Evolutionary conservation across 2,113 vertebrate genomes (phyloP).

Genomic region (Pseudonaja textilis): DNA sequence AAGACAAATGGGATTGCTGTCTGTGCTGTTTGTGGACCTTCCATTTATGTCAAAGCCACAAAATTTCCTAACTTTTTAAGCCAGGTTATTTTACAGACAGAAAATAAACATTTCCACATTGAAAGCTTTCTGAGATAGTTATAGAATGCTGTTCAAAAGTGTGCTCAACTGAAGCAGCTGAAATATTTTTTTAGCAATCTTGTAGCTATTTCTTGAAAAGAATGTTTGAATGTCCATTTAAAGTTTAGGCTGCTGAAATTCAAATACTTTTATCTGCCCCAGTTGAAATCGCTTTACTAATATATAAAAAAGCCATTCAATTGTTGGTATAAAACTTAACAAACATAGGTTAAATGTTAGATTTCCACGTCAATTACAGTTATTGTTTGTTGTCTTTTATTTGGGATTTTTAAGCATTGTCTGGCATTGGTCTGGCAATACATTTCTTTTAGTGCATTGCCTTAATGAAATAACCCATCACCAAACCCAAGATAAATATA

Average conservation of each 20-base stretch:
- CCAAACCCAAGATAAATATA: not conserved
- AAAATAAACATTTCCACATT: not conserved
- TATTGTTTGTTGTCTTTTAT: constrained; percentile 7
- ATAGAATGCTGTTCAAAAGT: not conserved
- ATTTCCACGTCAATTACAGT: constrained; percentile 2
- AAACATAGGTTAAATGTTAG: not conserved
- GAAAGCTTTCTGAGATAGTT: not conserved
- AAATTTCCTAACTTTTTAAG: not conserved
- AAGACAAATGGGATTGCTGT: not conserved
- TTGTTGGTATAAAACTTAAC: not conserved
- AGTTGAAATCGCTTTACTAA: not conserved
- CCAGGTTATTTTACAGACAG: not conserved
- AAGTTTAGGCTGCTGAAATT: not conserved
- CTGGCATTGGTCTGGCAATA: not conserved
- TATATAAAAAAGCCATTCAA: not conserved
- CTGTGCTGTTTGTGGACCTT: not conserved
- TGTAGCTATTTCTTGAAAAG: not conserved
- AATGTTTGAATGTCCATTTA: not conserved
- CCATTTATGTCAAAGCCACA: not conserved
- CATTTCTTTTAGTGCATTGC: not conserved
- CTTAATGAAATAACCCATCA: not conserved
- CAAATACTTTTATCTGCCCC: not conserved
- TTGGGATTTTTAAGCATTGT: not conserved
- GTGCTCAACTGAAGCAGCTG: not conserved
- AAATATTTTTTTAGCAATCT: not conserved